Base-by-base conservation (phyloP, 2,113 vertebrate species). In the Rhinoderma darwinii region DNA sequence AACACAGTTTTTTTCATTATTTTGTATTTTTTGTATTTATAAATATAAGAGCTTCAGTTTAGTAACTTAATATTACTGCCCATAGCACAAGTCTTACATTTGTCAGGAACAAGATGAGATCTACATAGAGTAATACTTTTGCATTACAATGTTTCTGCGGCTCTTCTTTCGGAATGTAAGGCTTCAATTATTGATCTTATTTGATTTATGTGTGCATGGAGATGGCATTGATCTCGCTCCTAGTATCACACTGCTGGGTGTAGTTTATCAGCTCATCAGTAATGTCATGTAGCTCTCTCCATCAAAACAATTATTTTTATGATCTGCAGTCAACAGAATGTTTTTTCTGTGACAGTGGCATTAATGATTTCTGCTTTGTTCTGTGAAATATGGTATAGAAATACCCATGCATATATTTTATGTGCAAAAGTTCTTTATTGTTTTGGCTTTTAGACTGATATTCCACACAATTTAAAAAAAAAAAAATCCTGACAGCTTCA, bases 121-220 rank as follows among this genome's bases (percentile, higher is more conserved):
- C 63, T 44, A 47, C 27, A 70, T 47, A 22, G 7, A 30, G 20
- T 30, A 37, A 59, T 43, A 20, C 39, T 18, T 44, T 63, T 30
- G 39, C 39, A 30, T 7, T 20, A 10, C 17, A n/a, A 30, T 63
- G 35, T 82, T 44, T 44, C 79, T 37, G 14, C 79, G 44, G 56
- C 56, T 66, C 56, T 82, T 43, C 59, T 43, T 63, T 63, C 12
- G 1, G n/a, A 43, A 82, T 82, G 37, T 63, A 84, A 56, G 83
- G 9, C 70, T 84, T 51, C 50, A 73, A 51, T 72, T 86, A 86
- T 79, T 51, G 85, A 86, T 78, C 35, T 43, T 43, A 70, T 59
- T 82, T 81, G 85, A 86, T 81, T 81, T 86, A 80, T 77, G 50
- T 74, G 66, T 81, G 32, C 50, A 81, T 44, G 4, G 47, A 74